Percentiles rank a stretch among this genome's conserved stretches.
These are phyloP conservation scores for Ptychodera flava DNA, from an alignment of 35 echinoderm and acorn worm genomes.

Conservation along the genomic window DNA sequence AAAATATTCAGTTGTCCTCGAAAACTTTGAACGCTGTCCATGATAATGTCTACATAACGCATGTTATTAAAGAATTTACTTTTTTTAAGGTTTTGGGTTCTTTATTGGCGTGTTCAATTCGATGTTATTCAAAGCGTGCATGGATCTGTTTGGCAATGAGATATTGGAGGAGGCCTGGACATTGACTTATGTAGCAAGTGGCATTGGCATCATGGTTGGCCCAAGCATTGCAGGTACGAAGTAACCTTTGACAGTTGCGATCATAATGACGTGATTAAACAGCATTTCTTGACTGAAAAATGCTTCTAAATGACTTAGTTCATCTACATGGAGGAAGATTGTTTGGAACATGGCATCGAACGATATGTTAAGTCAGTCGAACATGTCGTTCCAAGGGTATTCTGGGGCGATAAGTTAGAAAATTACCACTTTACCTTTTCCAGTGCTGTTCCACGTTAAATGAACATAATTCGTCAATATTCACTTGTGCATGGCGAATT, in stretches of 20 bases:
- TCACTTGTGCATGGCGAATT: background rate
- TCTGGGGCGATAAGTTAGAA: background rate
- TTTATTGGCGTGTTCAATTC: slow-evolving; percentile 76
- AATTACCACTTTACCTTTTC: background rate
- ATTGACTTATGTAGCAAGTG: slow-evolving; percentile 65
- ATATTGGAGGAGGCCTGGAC: slow-evolving; percentile 93
- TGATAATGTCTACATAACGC: too few species aligned
- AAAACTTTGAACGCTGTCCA: too few species aligned
- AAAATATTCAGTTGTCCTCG: too few species aligned
- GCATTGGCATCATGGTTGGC: slow-evolving; percentile 74
- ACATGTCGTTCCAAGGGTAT: background rate
- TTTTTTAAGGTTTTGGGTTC: slow-evolving; percentile 53
- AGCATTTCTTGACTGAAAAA: background rate
- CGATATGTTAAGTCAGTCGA: background rate
- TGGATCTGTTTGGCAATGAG: slow-evolving; percentile 77
- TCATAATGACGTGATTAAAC: background rate
- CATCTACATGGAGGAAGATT: background rate
- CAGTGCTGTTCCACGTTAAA: background rate
- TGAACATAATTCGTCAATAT: background rate
- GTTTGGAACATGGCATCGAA: background rate
- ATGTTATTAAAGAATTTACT: too few species aligned
- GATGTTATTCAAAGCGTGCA: slow-evolving; percentile 88
- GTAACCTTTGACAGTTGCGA: background rate
- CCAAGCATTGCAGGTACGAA: slow-evolving; percentile 85
- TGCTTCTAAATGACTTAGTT: background rate